These are phyloP conservation scores for Columbina picui DNA, from an alignment of 2,113 vertebrate genomes.

Conservation along the genomic window DNA sequence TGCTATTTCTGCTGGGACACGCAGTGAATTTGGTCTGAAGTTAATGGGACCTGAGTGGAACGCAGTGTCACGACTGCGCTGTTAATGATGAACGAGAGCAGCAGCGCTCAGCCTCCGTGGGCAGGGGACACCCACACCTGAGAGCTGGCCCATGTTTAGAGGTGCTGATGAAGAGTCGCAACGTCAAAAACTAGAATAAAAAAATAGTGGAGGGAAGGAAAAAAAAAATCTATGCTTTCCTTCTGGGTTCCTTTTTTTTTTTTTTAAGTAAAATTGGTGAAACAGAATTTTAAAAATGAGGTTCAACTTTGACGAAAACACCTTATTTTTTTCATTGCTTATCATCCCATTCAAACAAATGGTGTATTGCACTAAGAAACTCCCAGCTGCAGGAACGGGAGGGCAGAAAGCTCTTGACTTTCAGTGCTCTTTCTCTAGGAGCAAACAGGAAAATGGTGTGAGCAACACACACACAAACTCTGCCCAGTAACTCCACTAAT, in stretches of 20 bases:
- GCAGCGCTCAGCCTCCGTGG: neutral
- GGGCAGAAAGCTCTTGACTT: neutral
- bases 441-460: neutral
- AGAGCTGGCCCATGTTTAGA: neutral
- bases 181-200: neutral
- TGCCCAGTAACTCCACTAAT: neutral
- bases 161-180: neutral
- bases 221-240: neutral
- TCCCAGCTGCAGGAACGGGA: neutral
- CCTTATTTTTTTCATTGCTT: neutral
- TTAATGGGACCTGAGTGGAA: neutral
- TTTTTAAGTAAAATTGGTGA: neutral
- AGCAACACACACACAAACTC: neutral
- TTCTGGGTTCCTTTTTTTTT: neutral
- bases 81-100: neutral
- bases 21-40: neutral
- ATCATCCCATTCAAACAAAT: neutral
- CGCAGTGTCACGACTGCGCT: neutral
- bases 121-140: neutral
- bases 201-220: fast-evolving
- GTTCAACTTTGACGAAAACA: neutral
- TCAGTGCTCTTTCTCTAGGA: neutral
- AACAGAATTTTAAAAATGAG: fast-evolving
- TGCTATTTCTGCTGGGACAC: neutral
- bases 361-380: neutral